Evolutionary conservation across 2,113 vertebrate genomes (phyloP).

Genomic region (Merops nubicus): DNA sequence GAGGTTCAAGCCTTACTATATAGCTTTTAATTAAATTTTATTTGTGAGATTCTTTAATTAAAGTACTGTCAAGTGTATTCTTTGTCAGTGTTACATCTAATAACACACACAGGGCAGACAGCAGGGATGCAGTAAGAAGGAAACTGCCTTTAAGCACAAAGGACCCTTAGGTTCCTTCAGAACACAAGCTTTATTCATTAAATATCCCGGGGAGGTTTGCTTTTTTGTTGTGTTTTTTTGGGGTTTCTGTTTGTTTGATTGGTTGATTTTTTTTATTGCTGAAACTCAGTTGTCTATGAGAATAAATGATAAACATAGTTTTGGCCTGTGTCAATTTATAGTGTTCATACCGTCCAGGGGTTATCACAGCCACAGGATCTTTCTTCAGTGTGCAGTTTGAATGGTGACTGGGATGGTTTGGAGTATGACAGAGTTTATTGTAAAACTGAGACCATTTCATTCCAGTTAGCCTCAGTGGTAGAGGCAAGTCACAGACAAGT

Average conservation of each 20-base stretch:
- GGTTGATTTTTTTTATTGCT: not conserved
- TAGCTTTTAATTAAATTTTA: slow-evolving; percentile 13
- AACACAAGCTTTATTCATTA: not conserved
- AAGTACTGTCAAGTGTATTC: not conserved
- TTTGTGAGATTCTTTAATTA: not conserved
- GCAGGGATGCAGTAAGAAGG: not conserved
- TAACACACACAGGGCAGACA: not conserved
- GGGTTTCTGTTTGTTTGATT: not conserved
- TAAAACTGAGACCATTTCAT: not conserved
- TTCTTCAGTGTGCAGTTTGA: not conserved
- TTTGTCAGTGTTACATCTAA: not conserved
- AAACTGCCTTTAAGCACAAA: not conserved
- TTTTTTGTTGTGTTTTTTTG: not conserved
- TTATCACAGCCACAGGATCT: fast-evolving
- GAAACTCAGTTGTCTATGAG: not conserved
- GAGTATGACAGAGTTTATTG: not conserved
- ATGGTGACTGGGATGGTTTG: not conserved
- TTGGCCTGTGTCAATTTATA: not conserved
- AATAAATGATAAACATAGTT: not conserved
- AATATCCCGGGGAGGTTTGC: not conserved
- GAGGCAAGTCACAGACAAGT: not conserved
- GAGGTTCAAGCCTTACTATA: not conserved
- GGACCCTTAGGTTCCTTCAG: not conserved
- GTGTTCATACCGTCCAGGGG: not conserved
- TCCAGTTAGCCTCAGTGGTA: not conserved